Evolutionary conservation across 2,113 vertebrate genomes (phyloP), one percentile per base, ranked within the genome.

Genomic region (Eclectus roratus): DNA sequence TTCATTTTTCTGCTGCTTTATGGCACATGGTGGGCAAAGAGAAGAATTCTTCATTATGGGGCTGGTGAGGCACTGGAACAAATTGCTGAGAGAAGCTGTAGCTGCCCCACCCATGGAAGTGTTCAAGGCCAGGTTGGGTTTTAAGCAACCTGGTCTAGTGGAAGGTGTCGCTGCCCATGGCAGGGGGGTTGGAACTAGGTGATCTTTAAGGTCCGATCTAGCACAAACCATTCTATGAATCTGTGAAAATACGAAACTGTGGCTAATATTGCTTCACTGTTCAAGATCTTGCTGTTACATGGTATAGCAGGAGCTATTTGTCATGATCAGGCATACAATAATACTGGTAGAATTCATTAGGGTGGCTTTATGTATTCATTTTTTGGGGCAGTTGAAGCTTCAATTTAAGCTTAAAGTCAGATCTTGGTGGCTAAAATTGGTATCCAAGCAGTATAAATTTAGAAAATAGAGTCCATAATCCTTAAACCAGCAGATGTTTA

Each of bases 401-500:
- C 72, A 31, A 25, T 92, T 88, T 49, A 37, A 93, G 58, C 41
- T 92, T 43, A 4, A 17, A 72, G 81, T 72, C 79, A 29, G 55
- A 46, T 68, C 46, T 83, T 66, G 47, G 46, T 88, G 87, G 82
- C 53, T 94, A 70, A 82, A 49, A 28, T 27, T 73, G 63, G 11
- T 20, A 69, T 21, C 74, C 11, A 10, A 85, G 53, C 6, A 1
- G 6, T 46, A 29, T 63, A 73, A 73, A 85, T 85, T 88, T 84
- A 94, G 82, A 66, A 92, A 93, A 72, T 10, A 7, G 0, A n/a
- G 65, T 19, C 61, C 24, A 9, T 92, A 92, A 86, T 85, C 65
- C 88, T 84, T 66, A 65, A 64, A 37, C 17, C 31, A 91, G 69
- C 76, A 94, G 72, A 52, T 80, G 90, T 88, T 86, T 93, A 20